Conservation (phyloP, 23 tunicate species). For the Ciona savignyi region DNA sequence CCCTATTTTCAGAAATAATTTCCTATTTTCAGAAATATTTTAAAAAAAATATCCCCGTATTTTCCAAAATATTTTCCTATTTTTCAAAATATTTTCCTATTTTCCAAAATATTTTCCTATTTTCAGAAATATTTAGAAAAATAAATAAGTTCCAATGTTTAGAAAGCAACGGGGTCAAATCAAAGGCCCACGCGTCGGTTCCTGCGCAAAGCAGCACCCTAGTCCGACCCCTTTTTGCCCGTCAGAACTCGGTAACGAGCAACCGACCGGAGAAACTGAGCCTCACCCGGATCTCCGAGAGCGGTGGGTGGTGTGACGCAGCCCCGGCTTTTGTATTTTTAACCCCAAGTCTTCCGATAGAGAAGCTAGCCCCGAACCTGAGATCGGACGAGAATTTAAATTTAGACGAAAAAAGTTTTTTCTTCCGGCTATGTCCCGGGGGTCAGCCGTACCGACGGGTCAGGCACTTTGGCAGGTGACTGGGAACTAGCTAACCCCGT, state of each 20-base stretch:
- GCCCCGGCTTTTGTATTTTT: neutral
- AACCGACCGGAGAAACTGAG: constrained; percentile 51
- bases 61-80: no score
- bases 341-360: neutral
- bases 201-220: constrained; percentile 20
- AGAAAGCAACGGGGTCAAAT: constrained; percentile 16
- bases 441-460: neutral
- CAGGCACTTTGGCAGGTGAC: neutral
- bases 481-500: neutral
- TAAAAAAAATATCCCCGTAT: no score
- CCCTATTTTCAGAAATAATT: no score
- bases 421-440: neutral
- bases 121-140: no score
- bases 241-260: constrained; percentile 70
- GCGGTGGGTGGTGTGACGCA: constrained; percentile 23
- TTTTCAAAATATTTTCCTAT: no score
- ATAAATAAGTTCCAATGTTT: no score
- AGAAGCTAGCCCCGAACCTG: neutral
- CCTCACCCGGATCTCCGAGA: constrained; percentile 29
- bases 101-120: no score
- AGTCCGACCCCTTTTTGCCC: constrained; percentile 62
- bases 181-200: neutral
- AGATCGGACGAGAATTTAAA: neutral
- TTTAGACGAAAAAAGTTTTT: neutral
- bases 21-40: no score